phyloP scores from a whole-genome alignment of 2,797 vertebrate genomes.

The Botia almorhae region DNA sequence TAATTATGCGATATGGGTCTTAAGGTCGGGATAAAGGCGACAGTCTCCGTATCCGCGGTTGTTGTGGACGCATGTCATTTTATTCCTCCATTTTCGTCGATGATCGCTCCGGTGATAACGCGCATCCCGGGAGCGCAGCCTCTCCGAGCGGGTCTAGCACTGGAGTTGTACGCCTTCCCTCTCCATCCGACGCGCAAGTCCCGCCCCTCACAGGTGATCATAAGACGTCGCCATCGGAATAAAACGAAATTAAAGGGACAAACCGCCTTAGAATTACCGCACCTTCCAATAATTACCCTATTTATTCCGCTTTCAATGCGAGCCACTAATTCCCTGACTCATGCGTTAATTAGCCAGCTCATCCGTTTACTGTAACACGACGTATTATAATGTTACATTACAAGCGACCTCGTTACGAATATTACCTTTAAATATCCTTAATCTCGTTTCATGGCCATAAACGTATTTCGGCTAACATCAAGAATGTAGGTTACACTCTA shows the following conservation, averaged over 20 bases:
- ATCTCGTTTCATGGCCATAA: too few species aligned
- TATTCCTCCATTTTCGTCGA: conserved; percentile 50
- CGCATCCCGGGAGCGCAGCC: conserved; percentile 68
- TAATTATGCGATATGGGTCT: conserved; percentile 51
- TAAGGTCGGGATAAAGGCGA: conserved; percentile 65
- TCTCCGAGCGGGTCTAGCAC: conserved; percentile 67
- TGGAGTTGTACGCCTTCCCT: conserved; percentile 55
- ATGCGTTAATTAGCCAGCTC: too few species aligned
- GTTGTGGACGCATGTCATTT: conserved; percentile 65
- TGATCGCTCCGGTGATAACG: conserved; percentile 66
- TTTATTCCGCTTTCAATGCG: conserved; percentile 16
- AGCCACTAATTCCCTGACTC: not conserved
- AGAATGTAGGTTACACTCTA: too few species aligned
- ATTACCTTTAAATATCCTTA: not conserved
- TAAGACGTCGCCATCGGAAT: conserved; percentile 66
- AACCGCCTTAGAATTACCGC: conserved; percentile 14
- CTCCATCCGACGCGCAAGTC: conserved; percentile 78
- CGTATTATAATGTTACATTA: not conserved
- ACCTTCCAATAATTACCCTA: not conserved
- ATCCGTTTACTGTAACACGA: conserved; percentile 10
- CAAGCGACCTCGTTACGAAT: not conserved
- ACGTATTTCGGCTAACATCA: too few species aligned
- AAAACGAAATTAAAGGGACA: conserved; percentile 76
- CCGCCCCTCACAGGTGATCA: conserved; percentile 76
- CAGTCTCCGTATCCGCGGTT: conserved; percentile 53